Percentiles rank a stretch among this genome's conserved stretches.
Evolutionary conservation across 2,888 invertebrate species (phyloP).

Genomic region (Mesorhabditis sp.): DNA sequence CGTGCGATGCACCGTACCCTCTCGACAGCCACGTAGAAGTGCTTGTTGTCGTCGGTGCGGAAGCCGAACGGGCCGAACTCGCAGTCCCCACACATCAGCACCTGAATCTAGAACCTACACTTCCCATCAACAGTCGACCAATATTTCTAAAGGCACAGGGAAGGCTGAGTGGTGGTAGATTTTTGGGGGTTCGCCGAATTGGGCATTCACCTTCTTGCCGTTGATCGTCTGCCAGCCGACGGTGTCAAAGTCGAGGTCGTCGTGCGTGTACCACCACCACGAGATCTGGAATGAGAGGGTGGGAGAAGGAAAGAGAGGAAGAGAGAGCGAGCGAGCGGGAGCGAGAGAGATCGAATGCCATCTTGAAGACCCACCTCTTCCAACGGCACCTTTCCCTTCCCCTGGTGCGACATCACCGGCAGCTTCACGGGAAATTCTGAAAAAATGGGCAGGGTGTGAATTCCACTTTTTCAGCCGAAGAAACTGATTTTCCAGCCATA

Average conservation of each 20-base stretch:
- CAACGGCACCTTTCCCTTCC: constrained; percentile 9
- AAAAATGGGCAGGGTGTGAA: constrained; percentile 4
- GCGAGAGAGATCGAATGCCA: not conserved
- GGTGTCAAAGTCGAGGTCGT: constrained; percentile 46
- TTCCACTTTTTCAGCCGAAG: not conserved
- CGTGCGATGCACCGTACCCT: constrained; percentile 29
- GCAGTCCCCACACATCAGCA: constrained; percentile 46
- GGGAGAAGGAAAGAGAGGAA: not conserved
- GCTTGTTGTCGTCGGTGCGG: constrained; percentile 35
- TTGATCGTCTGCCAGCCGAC: constrained; percentile 49
- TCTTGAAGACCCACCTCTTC: constrained; percentile 13
- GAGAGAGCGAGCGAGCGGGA: not conserved
- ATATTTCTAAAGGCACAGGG: not conserved
- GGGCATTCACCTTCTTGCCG: constrained; percentile 26
- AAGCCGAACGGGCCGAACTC: constrained; percentile 48
- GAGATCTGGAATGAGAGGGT: constrained; percentile 14
- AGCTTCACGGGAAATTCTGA: constrained; percentile 25
- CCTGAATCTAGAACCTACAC: constrained; percentile 8
- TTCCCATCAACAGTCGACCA: not conserved
- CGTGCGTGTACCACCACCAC: constrained; percentile 47
- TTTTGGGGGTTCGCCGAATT: too few relatives aligned
- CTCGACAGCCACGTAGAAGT: constrained; percentile 45
- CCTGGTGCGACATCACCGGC: constrained; percentile 28
- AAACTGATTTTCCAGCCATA: too few relatives aligned
- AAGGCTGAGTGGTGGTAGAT: too few relatives aligned